phyloP scores from a whole-genome alignment of 2,797 vertebrate species.

The Chelmon rostratus region DNA sequence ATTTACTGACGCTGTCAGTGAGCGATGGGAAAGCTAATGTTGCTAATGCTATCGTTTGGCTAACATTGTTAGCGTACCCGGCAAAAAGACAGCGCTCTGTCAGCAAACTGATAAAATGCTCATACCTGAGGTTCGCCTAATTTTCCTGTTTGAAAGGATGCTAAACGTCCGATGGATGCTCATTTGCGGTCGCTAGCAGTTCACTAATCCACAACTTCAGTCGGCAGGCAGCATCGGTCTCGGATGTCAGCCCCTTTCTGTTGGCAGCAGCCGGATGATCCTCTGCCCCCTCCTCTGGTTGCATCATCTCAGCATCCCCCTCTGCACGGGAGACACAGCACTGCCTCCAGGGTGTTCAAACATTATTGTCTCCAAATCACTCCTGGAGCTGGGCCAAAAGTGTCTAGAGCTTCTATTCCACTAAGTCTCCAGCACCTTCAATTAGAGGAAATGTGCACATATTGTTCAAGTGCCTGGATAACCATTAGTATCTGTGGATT shows the following conservation, averaged over 20 bases:
- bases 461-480: not conserved
- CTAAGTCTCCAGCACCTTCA: not conserved
- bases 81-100: constrained; percentile 51
- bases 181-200: constrained; percentile 37
- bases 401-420: not conserved
- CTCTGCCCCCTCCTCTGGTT: constrained; percentile 74
- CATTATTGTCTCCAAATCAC: not conserved
- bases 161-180: constrained; percentile 20
- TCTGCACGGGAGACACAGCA: not conserved
- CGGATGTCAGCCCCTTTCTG: constrained; percentile 57
- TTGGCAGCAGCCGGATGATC: constrained; percentile 68
- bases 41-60: constrained; percentile 69
- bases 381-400: not conserved
- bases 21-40: constrained; percentile 27
- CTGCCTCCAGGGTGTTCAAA: not conserved
- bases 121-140: constrained; percentile 64
- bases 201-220: constrained; percentile 14
- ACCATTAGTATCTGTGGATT: not conserved
- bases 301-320: constrained; percentile 78
- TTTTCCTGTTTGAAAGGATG: not conserved
- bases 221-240: constrained; percentile 62
- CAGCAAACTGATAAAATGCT: not conserved
- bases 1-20: constrained; percentile 30
- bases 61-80: constrained; percentile 74
- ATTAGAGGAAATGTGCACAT: not conserved